These are phyloP conservation scores for Myrmecobius fasciatus DNA, from an alignment of 2,113 vertebrate species.

Conservation along the genomic window DNA sequence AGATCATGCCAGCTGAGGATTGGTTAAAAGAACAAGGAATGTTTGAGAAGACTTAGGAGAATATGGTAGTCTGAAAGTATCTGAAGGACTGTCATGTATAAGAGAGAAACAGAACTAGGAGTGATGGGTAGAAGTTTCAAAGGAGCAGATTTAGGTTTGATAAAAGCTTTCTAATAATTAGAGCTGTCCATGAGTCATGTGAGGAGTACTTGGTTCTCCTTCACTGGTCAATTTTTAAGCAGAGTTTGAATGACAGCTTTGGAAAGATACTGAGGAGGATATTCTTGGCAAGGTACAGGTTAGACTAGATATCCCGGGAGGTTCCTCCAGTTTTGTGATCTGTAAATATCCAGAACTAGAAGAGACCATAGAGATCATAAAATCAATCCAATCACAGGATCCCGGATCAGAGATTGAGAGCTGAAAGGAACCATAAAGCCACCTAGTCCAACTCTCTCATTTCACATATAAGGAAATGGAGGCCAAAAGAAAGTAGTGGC, in stretches of 20 bases:
- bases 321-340: not conserved
- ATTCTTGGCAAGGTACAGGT: not conserved
- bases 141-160: not conserved
- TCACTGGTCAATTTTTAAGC: not conserved
- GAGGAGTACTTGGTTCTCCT: not conserved
- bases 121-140: not conserved
- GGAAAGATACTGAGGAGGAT: not conserved
- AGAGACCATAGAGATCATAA: not conserved
- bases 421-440: not conserved
- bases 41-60: not conserved
- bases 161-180: not conserved
- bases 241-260: not conserved
- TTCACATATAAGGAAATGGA: not conserved
- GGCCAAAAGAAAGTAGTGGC: not conserved
- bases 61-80: not conserved
- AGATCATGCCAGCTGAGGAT: not conserved
- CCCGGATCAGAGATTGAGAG: not conserved
- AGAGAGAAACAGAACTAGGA: not conserved
- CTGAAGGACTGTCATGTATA: not conserved
- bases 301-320: not conserved
- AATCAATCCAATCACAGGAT: not conserved
- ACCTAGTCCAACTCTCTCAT: not conserved
- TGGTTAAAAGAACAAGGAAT: not conserved
- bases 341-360: not conserved
- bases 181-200: not conserved